phyloP scores from a whole-genome alignment of 2,797 vertebrate genomes.

The Morelia viridis region DNA sequence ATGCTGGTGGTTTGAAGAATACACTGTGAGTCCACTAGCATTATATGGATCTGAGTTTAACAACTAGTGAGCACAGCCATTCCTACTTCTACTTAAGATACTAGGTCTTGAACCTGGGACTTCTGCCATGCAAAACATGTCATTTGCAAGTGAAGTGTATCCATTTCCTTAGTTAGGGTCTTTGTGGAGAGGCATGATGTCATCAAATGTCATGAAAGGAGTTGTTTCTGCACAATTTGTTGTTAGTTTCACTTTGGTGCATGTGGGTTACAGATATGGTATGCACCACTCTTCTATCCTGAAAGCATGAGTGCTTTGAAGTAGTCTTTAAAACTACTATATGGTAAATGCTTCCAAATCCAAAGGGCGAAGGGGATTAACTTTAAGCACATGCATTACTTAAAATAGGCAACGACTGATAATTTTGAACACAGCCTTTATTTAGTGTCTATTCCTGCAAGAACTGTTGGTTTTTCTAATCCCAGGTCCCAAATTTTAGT shows the following conservation, averaged over 20 bases:
- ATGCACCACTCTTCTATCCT: not conserved
- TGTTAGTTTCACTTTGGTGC: not conserved
- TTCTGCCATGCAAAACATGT: not conserved
- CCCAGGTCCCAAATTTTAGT: not conserved
- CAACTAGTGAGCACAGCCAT: not conserved
- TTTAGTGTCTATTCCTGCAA: not conserved
- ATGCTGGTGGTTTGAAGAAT: not conserved
- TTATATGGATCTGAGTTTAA: not conserved
- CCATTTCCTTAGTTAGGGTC: not conserved
- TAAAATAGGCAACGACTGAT: too few relatives aligned
- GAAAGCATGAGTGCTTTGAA: not conserved
- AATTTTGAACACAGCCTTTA: too few relatives aligned
- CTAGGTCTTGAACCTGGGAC: not conserved
- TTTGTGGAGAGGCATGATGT: not conserved
- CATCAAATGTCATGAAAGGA: not conserved
- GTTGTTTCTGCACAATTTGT: not conserved
- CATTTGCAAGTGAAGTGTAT: not conserved
- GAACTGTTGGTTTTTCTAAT: not conserved
- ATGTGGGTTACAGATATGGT: not conserved
- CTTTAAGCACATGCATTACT: not conserved
- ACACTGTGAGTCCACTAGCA: not conserved
- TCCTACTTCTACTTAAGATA: not conserved
- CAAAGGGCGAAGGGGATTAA: not conserved
- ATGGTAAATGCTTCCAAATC: not conserved
- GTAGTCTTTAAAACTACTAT: not conserved